These are phyloP conservation scores for Myiozetetes cayanensis DNA, from an alignment of 2,113 vertebrate genomes.

Conservation along the genomic window DNA sequence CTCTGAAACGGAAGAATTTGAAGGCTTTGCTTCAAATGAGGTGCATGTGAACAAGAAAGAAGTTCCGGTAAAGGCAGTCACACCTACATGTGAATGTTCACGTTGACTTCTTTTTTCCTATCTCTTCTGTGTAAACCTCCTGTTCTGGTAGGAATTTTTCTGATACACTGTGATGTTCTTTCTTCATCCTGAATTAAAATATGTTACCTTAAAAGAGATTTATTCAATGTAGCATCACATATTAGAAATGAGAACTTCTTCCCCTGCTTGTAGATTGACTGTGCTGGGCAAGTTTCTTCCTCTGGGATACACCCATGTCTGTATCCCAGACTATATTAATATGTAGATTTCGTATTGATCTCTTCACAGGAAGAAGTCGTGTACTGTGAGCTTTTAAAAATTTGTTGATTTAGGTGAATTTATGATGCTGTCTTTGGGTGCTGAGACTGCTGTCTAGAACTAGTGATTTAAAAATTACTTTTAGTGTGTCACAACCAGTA, in stretches of 20 bases:
- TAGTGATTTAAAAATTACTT: background rate
- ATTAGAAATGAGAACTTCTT: background rate
- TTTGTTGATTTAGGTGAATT: background rate
- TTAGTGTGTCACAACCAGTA: background rate
- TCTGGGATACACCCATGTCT: background rate
- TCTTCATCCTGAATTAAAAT: background rate
- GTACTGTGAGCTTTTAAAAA: background rate
- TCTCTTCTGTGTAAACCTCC: background rate
- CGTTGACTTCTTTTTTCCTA: background rate
- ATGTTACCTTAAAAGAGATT: background rate
- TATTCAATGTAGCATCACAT: background rate
- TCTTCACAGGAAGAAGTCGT: background rate
- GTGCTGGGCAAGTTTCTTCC: background rate
- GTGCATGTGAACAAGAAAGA: constrained; percentile 49
- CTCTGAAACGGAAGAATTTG: constrained; percentile 84
- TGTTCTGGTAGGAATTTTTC: background rate
- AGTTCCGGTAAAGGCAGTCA: constrained; percentile 50
- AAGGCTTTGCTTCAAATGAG: constrained; percentile 80
- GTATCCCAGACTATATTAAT: background rate
- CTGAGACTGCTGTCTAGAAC: background rate
- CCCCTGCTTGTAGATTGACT: background rate
- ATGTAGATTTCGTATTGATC: background rate
- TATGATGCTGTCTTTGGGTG: background rate
- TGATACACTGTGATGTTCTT: background rate
- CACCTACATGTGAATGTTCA: background rate